Base-by-base conservation (phyloP, 2,888 invertebrate species). In the Mantis religiosa region DNA sequence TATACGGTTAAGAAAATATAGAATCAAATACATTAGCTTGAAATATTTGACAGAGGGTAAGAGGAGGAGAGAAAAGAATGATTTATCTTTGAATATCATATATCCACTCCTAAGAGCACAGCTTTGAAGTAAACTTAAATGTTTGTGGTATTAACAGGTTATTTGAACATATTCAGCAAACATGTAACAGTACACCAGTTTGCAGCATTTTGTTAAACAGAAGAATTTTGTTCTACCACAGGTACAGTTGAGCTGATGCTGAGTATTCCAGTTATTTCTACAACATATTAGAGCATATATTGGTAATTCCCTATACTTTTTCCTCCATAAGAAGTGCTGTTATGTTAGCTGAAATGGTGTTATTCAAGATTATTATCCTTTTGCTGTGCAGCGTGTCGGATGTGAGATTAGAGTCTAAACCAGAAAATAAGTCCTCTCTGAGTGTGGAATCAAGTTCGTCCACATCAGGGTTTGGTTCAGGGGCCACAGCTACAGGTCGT, bases 331-430 rank as follows among this genome's bases (percentile, higher is more conserved):
- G 41, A 41, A 34, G 34, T 34, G 34, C 34, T 34, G 34, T 34
- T 41, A 41, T 12, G 0, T 41, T 41, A 1, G 9, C 9, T 41
- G 41, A 41, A 41, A 41, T 12, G 1, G 41, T 41, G 4, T 71
- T 20, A 25, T 25, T 71, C 54, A 71, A 4, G 15, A 71, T 71
- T 6, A 71, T 20, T 25, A 71, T 71, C 20, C 25, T 25, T 71
- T 71, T 71, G 4, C 25, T 20, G 82, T 91, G 25, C 92, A 96
- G 96, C 94, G 95, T 96, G 94, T 96, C 96, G 91, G 96, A 96
- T 93, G 95, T 96, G 91, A 95, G 96, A 92, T 93, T 96, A 93
- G 96, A 96, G 93, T 95, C 95, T 91, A 94, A 93, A 90, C 93
- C 93, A 89, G 95, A 93, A 93, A 94, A 93, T 92, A 95, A 93